Percentiles rank a stretch among this genome's conserved stretches.
Evolutionary conservation across 2,113 vertebrate genomes (phyloP).

Genomic region (Pitta sordida): DNA sequence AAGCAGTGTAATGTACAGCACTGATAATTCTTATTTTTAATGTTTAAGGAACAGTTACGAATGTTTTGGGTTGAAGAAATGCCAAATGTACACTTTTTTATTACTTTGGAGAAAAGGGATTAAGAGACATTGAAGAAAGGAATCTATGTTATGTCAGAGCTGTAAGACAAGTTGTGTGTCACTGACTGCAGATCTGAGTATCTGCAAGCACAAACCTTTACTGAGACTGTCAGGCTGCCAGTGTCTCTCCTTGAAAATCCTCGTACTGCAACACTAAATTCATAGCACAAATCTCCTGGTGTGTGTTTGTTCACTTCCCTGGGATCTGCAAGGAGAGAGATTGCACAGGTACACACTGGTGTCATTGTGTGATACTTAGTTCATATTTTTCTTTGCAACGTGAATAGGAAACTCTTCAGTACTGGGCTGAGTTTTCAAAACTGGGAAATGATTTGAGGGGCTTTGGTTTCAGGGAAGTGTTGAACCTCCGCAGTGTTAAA

Average conservation of each 20-base stretch:
- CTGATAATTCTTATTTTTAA: constrained; percentile 45
- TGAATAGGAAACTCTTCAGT: not conserved
- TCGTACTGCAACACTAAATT: not conserved
- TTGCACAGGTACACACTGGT: not conserved
- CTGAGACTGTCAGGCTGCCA: not conserved
- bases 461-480: not conserved
- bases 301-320: not conserved
- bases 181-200: not conserved
- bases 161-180: not conserved
- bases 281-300: not conserved
- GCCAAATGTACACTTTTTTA: constrained; percentile 18
- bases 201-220: constrained; percentile 44
- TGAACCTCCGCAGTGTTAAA: not conserved
- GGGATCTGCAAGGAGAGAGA: not conserved
- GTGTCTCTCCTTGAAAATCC: not conserved
- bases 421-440: not conserved
- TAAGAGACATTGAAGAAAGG: constrained; percentile 6
- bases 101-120: constrained; percentile 48
- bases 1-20: constrained; percentile 19
- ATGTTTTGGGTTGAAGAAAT: constrained; percentile 55
- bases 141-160: not conserved
- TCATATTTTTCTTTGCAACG: not conserved
- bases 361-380: not conserved
- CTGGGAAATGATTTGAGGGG: not conserved
- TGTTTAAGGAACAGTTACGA: constrained; percentile 30